Evolutionary conservation across 2,888 invertebrate species (phyloP).

Genomic region (Palloptera scutellata): DNA sequence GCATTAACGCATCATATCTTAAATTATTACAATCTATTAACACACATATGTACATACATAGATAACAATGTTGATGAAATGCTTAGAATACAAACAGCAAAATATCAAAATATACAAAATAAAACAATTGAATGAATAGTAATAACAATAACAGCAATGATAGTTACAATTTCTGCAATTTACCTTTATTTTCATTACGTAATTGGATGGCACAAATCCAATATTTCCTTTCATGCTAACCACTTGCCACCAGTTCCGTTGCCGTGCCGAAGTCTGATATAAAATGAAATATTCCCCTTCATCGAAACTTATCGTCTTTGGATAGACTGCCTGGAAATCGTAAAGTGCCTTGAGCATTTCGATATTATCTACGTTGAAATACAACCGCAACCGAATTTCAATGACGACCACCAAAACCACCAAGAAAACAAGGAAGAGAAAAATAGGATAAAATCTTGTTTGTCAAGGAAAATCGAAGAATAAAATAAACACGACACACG

Average conservation of each 20-base stretch:
- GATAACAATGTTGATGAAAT: too few species aligned
- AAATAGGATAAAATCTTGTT: neutral
- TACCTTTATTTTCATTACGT: slow-evolving; percentile 81
- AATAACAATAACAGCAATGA: too few species aligned
- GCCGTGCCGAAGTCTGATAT: slow-evolving; percentile 80
- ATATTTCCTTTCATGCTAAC: slow-evolving; percentile 82
- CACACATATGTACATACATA: too few species aligned
- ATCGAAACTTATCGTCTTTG: slow-evolving; percentile 82
- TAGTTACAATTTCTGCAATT: slow-evolving; percentile 36
- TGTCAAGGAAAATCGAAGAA: slow-evolving; percentile 9
- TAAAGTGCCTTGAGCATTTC: slow-evolving; percentile 86
- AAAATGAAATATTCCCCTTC: slow-evolving; percentile 83
- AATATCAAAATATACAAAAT: too few species aligned
- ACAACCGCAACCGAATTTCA: slow-evolving; percentile 1
- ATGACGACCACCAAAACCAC: neutral
- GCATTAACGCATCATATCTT: too few species aligned
- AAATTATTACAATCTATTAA: too few species aligned
- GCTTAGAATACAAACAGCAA: too few species aligned
- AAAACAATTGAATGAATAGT: too few species aligned
- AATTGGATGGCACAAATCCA: slow-evolving; percentile 88
- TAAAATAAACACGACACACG: neutral
- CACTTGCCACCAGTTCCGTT: slow-evolving; percentile 88
- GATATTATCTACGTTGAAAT: slow-evolving; percentile 69
- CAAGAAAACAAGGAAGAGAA: neutral
- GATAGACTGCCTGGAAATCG: slow-evolving; percentile 83